Evolutionary conservation across 2,888 invertebrate species (phyloP).

Genomic region (Mimachlamys varia): DNA sequence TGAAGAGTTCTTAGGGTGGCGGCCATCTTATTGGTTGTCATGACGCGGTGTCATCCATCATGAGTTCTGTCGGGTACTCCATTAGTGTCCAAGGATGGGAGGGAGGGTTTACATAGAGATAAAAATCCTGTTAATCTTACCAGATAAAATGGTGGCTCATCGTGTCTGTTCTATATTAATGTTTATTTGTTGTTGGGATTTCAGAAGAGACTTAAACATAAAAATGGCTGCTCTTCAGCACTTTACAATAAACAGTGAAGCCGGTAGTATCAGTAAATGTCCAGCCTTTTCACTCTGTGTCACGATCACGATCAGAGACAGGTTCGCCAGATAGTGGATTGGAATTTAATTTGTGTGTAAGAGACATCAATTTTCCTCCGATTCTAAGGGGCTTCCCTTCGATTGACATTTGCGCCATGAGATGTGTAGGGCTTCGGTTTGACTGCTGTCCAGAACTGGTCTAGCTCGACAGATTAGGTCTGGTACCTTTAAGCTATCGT

Average conservation of each 20-base stretch:
- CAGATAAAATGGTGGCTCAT: slow-evolving; percentile 2
- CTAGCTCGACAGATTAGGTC: neutral
- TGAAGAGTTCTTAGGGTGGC: neutral
- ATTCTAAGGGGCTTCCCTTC: neutral
- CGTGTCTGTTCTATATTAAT: neutral
- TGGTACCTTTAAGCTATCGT: neutral
- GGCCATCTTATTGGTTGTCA: slow-evolving; percentile 12
- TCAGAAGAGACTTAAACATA: neutral
- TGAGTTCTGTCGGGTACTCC: neutral
- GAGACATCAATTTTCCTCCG: slow-evolving; percentile 20
- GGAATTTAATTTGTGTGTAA: slow-evolving; percentile 19
- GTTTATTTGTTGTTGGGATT: neutral
- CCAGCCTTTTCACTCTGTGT: neutral
- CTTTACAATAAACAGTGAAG: neutral
- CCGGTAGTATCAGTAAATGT: neutral
- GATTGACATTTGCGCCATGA: neutral
- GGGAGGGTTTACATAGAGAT: slow-evolving; percentile 22
- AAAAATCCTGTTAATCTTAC: neutral
- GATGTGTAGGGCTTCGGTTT: slow-evolving; percentile 28
- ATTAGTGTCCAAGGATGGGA: neutral
- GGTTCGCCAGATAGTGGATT: slow-evolving; percentile 6
- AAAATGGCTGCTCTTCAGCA: neutral
- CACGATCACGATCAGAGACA: neutral
- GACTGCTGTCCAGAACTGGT: neutral
- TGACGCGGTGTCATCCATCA: slow-evolving; percentile 31